Conservation (phyloP, 64 coral and sea anemone species). For the Dendrophyllia cribrosa region DNA sequence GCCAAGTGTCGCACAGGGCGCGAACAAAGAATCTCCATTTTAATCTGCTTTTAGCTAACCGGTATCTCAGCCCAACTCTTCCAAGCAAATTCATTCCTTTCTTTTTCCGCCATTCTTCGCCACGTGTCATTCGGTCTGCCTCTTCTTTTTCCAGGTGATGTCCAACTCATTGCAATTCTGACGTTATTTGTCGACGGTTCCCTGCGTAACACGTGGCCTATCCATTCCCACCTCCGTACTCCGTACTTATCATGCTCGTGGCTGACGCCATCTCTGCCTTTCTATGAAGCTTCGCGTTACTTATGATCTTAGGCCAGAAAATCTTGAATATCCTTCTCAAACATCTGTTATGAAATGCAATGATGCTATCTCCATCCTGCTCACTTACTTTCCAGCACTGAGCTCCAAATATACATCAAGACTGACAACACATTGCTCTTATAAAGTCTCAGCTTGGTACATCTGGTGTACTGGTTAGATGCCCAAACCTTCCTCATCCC, state of each 20-base stretch:
- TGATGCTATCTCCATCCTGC: neutral
- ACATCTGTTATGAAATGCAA: conserved; percentile 22
- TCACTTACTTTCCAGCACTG: conserved; percentile 21
- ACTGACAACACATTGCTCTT: neutral
- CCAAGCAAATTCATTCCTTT: no score
- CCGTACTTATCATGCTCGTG: conserved; percentile 22
- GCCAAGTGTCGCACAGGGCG: neutral
- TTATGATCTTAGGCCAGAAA: conserved; percentile 23
- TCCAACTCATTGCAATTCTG: conserved; percentile 11
- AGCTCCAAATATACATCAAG: conserved; percentile 4
- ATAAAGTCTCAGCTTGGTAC: neutral
- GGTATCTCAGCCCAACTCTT: neutral
- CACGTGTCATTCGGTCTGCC: conserved; percentile 4
- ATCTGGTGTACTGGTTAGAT: conserved; percentile 28
- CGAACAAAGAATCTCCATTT: neutral
- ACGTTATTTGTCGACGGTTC: conserved; percentile 4
- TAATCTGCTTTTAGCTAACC: neutral
- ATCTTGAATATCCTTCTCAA: conserved; percentile 29
- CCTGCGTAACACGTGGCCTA: conserved; percentile 25
- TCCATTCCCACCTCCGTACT: conserved; percentile 9
- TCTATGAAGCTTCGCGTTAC: neutral
- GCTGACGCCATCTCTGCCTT: conserved; percentile 30
- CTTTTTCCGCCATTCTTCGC: neutral
- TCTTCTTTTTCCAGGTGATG: conserved; percentile 22
- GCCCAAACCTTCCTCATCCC: conserved; percentile 1